Base-by-base conservation (phyloP, 1,140 invertebrate genomes). In the Conopomorpha cramerella region DNA sequence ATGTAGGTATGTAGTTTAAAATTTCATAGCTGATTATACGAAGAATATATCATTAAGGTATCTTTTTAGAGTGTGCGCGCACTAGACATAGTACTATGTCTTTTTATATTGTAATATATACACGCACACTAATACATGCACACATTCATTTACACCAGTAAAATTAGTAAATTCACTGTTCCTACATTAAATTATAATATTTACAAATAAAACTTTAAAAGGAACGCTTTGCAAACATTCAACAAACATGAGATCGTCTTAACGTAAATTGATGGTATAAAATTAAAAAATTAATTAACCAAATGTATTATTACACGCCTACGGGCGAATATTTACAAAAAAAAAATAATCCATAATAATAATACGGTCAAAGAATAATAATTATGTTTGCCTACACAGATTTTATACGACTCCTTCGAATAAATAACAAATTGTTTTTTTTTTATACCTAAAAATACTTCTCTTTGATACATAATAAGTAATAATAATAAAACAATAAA, bases 181-280 rank as follows among this genome's bases (percentile, higher is more conserved):
- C 63, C 65, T 74, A 74, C 57, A 58, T 58, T 66, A 63, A 62
- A 71, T 51, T 48, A 66, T 60, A 11, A 74, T 74, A 74, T 72
- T 68, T 74, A 74, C 70, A 74, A 70, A 74, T 74, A 74, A 74
- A 74, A 70, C 65, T 72, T 74, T 74, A 70, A 73, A 73, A 74
- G 67, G 70, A 74, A 74, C 70, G 70, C 70, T 74, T 74, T 70
- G 70, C 63, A 74, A 74, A 74, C 67, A 74, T 74, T 70, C 67
- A 74, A 70, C 67, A 74, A 72, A 74, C 63, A 71, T 76, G 67
- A 76, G 71, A 76, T 76, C 71, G 66, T 71, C 67, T 72, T 74
- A 72, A 71, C 59, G 59, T 74, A 74, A 66, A 63, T n/a, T n/a
- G 65, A 72, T 72, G 71, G 67, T 76, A 72, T 64, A 70, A 64